These are phyloP conservation scores for Aporophyla lueneburgensis DNA, from an alignment of 2,888 invertebrate species.

Conservation along the genomic window DNA sequence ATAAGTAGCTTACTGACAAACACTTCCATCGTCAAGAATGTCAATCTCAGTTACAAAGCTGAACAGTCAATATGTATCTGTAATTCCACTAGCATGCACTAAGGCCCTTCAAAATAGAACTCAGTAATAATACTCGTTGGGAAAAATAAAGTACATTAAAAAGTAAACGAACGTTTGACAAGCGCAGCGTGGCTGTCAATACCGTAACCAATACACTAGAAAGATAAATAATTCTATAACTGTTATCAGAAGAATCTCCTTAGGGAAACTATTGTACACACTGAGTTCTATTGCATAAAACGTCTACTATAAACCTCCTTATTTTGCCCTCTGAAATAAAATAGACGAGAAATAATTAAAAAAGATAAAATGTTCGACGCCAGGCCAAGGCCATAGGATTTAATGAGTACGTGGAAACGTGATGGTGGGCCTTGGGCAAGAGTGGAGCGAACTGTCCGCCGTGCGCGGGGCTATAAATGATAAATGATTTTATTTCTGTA, in stretches of 20 bases:
- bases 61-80: background rate
- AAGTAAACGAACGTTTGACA: background rate
- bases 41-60: background rate
- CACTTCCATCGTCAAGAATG: too few relatives aligned
- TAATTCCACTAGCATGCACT: background rate
- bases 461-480: too few relatives aligned
- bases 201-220: background rate
- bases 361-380: too few relatives aligned
- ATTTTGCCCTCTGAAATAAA: conserved; percentile 21
- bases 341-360: conserved; percentile 8
- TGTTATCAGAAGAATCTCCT: background rate
- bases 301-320: background rate
- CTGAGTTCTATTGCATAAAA: background rate
- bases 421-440: too few relatives aligned
- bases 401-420: too few relatives aligned
- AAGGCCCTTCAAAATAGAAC: background rate
- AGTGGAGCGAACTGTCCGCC: too few relatives aligned
- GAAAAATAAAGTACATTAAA: conserved; percentile 1
- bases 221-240: background rate
- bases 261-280: background rate
- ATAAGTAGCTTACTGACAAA: too few relatives aligned
- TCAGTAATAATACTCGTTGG: background rate
- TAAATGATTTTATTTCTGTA: too few relatives aligned
- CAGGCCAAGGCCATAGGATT: too few relatives aligned
- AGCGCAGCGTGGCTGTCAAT: background rate